Conservation (phyloP, 2,888 invertebrate genomes). For the Graphium colonna region DNA sequence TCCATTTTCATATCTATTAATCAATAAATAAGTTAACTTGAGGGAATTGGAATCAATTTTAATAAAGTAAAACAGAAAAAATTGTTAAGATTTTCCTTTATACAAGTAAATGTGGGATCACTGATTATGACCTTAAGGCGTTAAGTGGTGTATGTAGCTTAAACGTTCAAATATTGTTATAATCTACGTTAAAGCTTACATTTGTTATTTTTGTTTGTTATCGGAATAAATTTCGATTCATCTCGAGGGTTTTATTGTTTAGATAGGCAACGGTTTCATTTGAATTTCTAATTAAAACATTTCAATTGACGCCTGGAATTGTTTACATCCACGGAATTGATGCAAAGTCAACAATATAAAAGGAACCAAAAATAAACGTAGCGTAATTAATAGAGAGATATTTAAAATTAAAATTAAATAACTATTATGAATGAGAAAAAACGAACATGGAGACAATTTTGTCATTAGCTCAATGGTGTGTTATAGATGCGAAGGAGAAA, state of each 20-base stretch:
- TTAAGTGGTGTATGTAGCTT: slow-evolving; percentile 63
- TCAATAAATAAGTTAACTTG: no score
- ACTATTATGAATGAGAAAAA: slow-evolving; percentile 18
- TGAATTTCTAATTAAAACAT: slow-evolving; percentile 29
- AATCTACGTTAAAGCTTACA: slow-evolving; percentile 42
- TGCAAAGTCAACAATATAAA: slow-evolving; percentile 53
- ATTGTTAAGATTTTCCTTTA: slow-evolving; percentile 41
- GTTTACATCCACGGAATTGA: slow-evolving; percentile 68
- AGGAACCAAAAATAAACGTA: slow-evolving; percentile 64
- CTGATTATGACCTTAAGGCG: slow-evolving; percentile 45
- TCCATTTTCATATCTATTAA: slow-evolving; percentile 31
- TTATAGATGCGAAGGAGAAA: not conserved
- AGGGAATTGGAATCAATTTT: no score
- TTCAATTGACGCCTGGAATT: slow-evolving; percentile 54
- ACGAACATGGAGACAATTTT: slow-evolving; percentile 12
- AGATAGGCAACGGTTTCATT: slow-evolving; percentile 22
- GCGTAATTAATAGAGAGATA: slow-evolving; percentile 31
- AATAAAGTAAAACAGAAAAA: no score
- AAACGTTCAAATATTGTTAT: slow-evolving; percentile 59
- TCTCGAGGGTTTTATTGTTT: slow-evolving; percentile 27
- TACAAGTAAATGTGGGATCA: slow-evolving; percentile 68
- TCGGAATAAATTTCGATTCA: slow-evolving; percentile 23
- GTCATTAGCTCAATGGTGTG: slow-evolving; percentile 10
- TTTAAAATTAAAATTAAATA: slow-evolving; percentile 23
- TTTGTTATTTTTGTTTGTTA: slow-evolving; percentile 27